Evolutionary conservation across 2,797 vertebrate species (phyloP), one percentile per base, ranked within the genome.

Genomic region (Hemibagrus guttatus): DNA sequence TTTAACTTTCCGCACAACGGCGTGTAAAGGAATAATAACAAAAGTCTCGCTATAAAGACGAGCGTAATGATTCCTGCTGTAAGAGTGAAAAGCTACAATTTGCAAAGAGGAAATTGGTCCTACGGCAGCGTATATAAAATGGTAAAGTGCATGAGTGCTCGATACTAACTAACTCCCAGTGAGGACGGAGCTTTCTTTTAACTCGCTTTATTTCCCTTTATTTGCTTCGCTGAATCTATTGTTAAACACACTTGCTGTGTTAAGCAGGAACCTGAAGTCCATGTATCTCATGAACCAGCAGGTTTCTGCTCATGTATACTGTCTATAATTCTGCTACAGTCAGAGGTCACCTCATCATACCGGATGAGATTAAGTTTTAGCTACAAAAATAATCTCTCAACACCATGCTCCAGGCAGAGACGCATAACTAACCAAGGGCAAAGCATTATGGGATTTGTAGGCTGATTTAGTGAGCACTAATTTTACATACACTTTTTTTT

Each of bases 121-220:
- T 59, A 49, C 61, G 78, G 28, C 81, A 87, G 72, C 7, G 0
- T 69, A 61, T 69, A 61, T 78, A 87, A 68, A 87, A 75, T 59
- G 39, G 63, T 31, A 26, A 61, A 61, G 54, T 79, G 58, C 39
- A 82, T 2, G 71, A 68, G 59, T 56, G 81, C 49, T 69, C 64
- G 31, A 86, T 76, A 76, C 59, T 83, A 54, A 82, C 23, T 78
- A 79, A 42, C n/a, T 81, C 64, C 6, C 9, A 64, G 42, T 23
- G 13, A 58, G 69, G 31, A 86, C 28, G 68, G 23, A 28, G 71
- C 26, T 11, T 31, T 14, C 28, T 72, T 56, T 49, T 49, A 14
- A 81, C 69, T 42, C 39, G 74, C 61, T 85, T 85, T 58, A 85
- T 39, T 54, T 80, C 12, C 17, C 21, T 59, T 61, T 23, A 61